These are phyloP conservation scores for Sycophila sp. DNA, from an alignment of 1,140 invertebrate genomes.

Conservation along the genomic window DNA sequence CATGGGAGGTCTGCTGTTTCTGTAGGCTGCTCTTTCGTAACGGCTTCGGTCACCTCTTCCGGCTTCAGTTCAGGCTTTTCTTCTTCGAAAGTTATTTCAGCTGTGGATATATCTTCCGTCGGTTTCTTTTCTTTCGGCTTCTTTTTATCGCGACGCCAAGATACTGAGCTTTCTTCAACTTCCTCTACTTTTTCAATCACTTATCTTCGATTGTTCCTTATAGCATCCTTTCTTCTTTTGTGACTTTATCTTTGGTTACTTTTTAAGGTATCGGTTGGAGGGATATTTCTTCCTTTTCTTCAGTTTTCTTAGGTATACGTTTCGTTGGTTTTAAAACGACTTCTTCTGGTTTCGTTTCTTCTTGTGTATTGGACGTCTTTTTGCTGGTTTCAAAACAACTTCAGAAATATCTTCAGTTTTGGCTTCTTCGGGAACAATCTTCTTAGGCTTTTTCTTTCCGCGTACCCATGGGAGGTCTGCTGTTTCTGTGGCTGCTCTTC, in stretches of 20 bases:
- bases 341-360: background rate
- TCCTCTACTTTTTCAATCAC: conserved; percentile 43
- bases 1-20: conserved; percentile 7
- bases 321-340: background rate
- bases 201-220: too few relatives aligned
- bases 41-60: conserved; percentile 1
- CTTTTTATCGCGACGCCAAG: conserved; percentile 59
- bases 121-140: conserved; percentile 38
- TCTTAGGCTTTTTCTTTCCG: conserved; percentile 43
- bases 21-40: background rate
- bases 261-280: conserved; percentile 13
- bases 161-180: conserved; percentile 51
- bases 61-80: background rate
- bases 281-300: background rate
- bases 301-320: background rate
- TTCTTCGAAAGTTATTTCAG: background rate
- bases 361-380: conserved; percentile 46
- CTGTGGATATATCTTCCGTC: background rate
- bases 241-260: conserved; percentile 1
- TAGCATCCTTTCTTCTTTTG: conserved; percentile 41
- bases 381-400: conserved; percentile 39
- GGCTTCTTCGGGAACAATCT: conserved; percentile 36
- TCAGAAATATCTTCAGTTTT: conserved; percentile 45
- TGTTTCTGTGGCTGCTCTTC: background rate
- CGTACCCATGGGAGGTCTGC: conserved; percentile 52